These are phyloP conservation scores for Pogona vitticeps DNA, from an alignment of 2,113 vertebrate genomes.

Conservation along the genomic window DNA sequence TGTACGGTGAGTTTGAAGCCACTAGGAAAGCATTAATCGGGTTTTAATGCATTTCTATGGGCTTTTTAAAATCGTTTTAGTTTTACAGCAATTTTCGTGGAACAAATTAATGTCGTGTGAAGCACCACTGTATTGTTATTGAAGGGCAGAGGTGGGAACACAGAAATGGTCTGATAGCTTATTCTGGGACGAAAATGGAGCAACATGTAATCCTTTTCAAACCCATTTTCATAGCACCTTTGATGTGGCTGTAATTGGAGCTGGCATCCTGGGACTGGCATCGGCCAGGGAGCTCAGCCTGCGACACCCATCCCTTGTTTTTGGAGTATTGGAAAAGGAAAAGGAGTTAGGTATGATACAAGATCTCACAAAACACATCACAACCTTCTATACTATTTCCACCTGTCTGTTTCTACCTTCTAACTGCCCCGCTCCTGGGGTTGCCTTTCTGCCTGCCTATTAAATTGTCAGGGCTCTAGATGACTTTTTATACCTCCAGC, in stretches of 20 bases:
- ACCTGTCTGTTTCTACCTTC: fast-evolving
- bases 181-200: neutral
- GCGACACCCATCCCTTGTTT: conserved; percentile 82
- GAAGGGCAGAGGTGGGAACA: neutral
- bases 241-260: conserved; percentile 87
- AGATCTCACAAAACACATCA: neutral
- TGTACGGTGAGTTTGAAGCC: too few relatives aligned
- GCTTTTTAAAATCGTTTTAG: too few relatives aligned
- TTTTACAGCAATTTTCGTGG: too few relatives aligned
- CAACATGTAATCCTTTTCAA: neutral
- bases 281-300: conserved; percentile 87
- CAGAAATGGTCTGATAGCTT: neutral
- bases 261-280: conserved; percentile 92
- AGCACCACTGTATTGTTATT: neutral
- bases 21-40: too few relatives aligned
- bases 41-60: too few relatives aligned
- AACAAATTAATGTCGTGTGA: too few relatives aligned
- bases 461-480: too few relatives aligned
- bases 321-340: conserved; percentile 93
- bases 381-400: fast-evolving
- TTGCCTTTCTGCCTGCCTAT: fast-evolving
- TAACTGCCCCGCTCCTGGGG: fast-evolving
- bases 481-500: too few relatives aligned
- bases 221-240: conserved; percentile 68
- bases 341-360: conserved; percentile 81